These are phyloP conservation scores for Palythoa heliodiscus DNA, from an alignment of 92 coral and sea anemone species.

Conservation along the genomic window DNA sequence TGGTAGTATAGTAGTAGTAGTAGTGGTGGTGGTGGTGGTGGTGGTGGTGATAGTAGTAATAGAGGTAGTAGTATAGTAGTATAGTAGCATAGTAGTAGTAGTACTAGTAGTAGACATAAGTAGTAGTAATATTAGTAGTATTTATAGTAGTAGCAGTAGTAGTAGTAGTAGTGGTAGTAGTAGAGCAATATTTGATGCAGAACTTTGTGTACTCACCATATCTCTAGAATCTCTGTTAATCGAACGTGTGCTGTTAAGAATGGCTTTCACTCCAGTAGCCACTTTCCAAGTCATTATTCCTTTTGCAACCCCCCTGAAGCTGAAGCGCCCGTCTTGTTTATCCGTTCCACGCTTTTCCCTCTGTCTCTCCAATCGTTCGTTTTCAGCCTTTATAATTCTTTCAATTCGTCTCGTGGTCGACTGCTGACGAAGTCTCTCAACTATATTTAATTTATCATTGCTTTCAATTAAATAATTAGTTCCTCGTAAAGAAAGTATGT, in stretches of 20 bases:
- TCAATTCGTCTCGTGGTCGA: slow-evolving; percentile 74
- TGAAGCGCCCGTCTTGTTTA: neutral
- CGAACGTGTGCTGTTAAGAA: slow-evolving; percentile 65
- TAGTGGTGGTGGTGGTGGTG: no score
- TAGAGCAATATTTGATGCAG: no score
- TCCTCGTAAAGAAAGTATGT: slow-evolving; percentile 62
- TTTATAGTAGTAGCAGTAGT: no score
- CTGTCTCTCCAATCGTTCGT: slow-evolving; percentile 54
- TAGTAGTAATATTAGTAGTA: no score
- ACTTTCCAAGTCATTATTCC: slow-evolving; percentile 56
- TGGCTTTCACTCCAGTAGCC: slow-evolving; percentile 54
- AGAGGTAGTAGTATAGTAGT: no score
- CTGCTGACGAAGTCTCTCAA: slow-evolving; percentile 61
- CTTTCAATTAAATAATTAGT: slow-evolving; percentile 44
- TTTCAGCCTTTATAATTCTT: slow-evolving; percentile 74
- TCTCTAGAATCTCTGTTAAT: slow-evolving; percentile 1
- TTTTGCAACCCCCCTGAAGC: slow-evolving; percentile 52
- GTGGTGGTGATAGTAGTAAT: no score
- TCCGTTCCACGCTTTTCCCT: slow-evolving; percentile 18
- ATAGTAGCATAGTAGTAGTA: no score
- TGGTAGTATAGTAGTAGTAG: no score
- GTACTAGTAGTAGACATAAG: no score
- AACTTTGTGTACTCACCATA: slow-evolving; percentile 3
- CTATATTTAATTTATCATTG: slow-evolving; percentile 9
- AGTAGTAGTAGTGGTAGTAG: no score